Conservation (phyloP, 2,888 invertebrate species). For the Orchesella flavescens region DNA sequence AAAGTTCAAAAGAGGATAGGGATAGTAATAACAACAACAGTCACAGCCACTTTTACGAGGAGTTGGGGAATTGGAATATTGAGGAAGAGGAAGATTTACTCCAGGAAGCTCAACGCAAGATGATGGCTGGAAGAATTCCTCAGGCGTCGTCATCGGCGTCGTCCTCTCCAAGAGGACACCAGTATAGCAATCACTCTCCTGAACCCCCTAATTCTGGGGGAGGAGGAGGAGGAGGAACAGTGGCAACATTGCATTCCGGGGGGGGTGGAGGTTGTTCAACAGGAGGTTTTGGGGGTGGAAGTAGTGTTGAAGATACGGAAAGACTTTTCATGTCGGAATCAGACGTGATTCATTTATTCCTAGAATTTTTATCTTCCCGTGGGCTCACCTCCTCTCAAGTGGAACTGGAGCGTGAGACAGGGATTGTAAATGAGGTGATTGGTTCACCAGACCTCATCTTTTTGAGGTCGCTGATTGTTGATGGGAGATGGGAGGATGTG, state of each 20-base stretch:
- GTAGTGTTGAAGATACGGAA: slow-evolving; percentile 61
- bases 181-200: slow-evolving; percentile 22
- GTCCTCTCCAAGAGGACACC: slow-evolving; percentile 19
- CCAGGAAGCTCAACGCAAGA: slow-evolving; percentile 29
- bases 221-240: slow-evolving; percentile 23
- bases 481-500: slow-evolving; percentile 98
- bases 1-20: slow-evolving; percentile 1
- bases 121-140: slow-evolving; percentile 57
- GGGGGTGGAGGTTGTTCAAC: slow-evolving; percentile 22
- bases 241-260: slow-evolving; percentile 35
- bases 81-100: background rate
- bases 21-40: slow-evolving; percentile 44
- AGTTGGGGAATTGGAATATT: slow-evolving; percentile 53
- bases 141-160: slow-evolving; percentile 49
- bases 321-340: slow-evolving; percentile 82
- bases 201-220: background rate
- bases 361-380: slow-evolving; percentile 90
- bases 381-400: slow-evolving; percentile 87
- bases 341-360: slow-evolving; percentile 88
- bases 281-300: slow-evolving; percentile 12
- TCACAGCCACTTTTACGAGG: slow-evolving; percentile 48
- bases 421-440: slow-evolving; percentile 93
- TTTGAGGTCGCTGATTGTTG: slow-evolving; percentile 92
- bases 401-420: slow-evolving; percentile 95
- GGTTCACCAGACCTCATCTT: slow-evolving; percentile 93